Evolutionary conservation across 2,113 vertebrate genomes (phyloP).

Genomic region (Onychorhynchus coronatus): DNA sequence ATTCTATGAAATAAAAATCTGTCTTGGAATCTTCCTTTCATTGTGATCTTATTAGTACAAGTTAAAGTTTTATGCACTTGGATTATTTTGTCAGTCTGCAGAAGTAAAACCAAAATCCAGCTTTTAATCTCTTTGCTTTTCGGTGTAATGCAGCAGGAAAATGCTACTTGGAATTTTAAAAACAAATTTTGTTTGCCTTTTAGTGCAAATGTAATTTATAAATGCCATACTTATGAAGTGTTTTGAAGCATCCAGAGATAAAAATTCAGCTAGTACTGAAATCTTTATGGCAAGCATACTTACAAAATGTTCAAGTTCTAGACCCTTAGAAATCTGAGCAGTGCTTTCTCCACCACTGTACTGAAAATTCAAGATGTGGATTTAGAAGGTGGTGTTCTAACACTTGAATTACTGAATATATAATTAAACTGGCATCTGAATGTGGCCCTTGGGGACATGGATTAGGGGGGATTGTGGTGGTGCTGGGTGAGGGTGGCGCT

Average conservation of each 20-base stretch:
- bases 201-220: neutral
- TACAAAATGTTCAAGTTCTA: neutral
- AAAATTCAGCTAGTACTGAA: neutral
- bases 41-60: neutral
- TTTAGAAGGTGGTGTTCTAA: neutral
- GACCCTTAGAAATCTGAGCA: neutral
- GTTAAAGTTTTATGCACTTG: neutral
- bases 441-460: neutral
- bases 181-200: neutral
- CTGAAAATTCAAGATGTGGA: neutral
- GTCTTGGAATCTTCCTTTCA: neutral
- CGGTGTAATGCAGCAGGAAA: neutral
- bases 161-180: neutral
- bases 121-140: neutral
- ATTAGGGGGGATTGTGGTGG: neutral
- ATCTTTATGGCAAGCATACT: neutral
- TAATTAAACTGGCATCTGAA: neutral
- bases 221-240: neutral
- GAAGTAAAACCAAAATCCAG: neutral
- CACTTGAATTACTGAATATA: neutral
- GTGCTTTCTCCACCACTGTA: neutral
- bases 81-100: neutral
- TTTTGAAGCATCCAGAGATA: neutral
- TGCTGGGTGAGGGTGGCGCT: neutral
- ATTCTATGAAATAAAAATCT: neutral